Conservation (phyloP, 2,113 vertebrate species). For the Strix aluco region DNA sequence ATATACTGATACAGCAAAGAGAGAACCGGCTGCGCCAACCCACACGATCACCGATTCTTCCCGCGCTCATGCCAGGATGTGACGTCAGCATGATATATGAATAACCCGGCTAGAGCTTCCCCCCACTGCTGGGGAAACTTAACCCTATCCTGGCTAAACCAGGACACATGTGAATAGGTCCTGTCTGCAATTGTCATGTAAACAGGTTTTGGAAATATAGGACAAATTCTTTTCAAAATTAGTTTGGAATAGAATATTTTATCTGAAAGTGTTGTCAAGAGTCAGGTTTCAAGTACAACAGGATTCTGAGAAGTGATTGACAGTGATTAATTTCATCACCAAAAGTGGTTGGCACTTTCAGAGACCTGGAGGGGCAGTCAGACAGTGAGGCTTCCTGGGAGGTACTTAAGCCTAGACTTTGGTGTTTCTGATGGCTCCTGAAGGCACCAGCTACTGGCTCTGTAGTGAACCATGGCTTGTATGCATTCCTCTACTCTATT, state of each 20-base stretch:
- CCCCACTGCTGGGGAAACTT: too few relatives aligned
- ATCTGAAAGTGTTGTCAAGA: neutral
- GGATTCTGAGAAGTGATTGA: neutral
- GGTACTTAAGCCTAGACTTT: too few relatives aligned
- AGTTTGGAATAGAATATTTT: neutral
- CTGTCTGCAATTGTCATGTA: neutral
- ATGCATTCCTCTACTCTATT: neutral
- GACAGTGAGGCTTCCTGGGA: neutral
- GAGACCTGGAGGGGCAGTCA: neutral
- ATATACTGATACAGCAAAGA: too few relatives aligned
- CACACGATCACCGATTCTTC: too few relatives aligned
- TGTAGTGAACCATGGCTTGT: neutral
- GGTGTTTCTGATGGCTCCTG: neutral
- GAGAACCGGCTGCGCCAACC: too few relatives aligned
- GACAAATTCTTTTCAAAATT: neutral
- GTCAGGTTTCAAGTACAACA: neutral
- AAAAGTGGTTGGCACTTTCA: neutral
- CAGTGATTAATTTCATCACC: neutral
- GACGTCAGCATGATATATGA: too few relatives aligned
- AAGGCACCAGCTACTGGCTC: neutral
- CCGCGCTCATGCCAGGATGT: too few relatives aligned
- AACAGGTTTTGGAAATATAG: neutral
- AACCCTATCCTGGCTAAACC: too few relatives aligned
- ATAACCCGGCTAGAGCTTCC: too few relatives aligned
- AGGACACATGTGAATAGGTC: neutral